A percentile compares a stretch with the other conserved stretches of the same genome.
Conservation (phyloP, 2,888 invertebrate genomes). For the Pegoplata infirma region DNA sequence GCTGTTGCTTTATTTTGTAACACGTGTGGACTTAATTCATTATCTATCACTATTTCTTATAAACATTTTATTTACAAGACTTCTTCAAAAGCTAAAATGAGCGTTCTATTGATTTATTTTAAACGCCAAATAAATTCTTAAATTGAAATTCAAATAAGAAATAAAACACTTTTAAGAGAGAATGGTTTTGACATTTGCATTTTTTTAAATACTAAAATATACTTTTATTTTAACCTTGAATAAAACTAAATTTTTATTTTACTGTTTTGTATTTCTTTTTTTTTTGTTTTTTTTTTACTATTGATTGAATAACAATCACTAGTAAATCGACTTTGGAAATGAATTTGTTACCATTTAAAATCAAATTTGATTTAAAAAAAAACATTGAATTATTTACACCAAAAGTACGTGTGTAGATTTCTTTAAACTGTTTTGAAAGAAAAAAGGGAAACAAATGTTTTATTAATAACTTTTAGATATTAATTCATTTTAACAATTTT, state of each 20-base stretch:
- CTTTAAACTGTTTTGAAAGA: background rate
- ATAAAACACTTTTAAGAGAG: background rate
- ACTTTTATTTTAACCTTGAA: conserved; percentile 16
- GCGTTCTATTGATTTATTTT: no score
- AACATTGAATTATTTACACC: background rate
- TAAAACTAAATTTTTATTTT: conserved; percentile 3
- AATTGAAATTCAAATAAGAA: no score
- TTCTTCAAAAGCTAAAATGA: no score
- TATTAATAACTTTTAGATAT: no score
- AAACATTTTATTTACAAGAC: no score
- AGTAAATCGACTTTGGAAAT: background rate
- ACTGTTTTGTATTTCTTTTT: no score
- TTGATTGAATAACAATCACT: conserved; percentile 29
- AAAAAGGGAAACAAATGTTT: no score
- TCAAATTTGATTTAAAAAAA: background rate
- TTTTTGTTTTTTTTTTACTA: background rate
- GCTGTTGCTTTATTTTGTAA: no score
- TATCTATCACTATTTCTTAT: no score
- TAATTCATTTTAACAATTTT: no score
- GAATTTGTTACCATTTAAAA: background rate
- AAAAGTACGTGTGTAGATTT: background rate
- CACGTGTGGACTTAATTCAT: no score
- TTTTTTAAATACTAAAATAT: conserved; percentile 10
- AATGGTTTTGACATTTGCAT: conserved; percentile 11
- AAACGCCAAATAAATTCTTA: no score